phyloP scores from a whole-genome alignment of 2,113 vertebrate genomes.

The Tetrax tetrax region DNA sequence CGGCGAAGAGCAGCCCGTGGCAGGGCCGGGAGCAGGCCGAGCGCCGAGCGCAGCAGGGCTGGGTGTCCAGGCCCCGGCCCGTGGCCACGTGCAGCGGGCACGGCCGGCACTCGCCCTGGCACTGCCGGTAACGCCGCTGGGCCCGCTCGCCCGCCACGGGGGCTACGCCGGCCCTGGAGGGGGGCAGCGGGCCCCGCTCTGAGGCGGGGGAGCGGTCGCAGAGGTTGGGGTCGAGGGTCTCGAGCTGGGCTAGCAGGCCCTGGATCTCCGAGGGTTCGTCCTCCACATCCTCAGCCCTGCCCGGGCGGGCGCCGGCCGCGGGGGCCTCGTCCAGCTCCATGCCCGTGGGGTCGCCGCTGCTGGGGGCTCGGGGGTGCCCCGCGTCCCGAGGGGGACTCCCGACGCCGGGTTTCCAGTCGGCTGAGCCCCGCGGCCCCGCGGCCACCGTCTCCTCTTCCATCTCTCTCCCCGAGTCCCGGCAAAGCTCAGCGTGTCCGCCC shows the following conservation, averaged over 20 bases:
- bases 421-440: neutral
- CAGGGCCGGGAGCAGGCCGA: neutral
- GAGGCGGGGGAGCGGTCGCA: neutral
- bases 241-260: conserved; percentile 78
- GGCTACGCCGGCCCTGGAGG: neutral
- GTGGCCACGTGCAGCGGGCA: conserved; percentile 75
- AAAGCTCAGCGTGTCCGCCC: neutral
- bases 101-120: neutral
- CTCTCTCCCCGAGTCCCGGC: neutral
- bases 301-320: neutral
- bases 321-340: conserved; percentile 48
- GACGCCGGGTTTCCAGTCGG: neutral
- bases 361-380: neutral
- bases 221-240: conserved; percentile 65
- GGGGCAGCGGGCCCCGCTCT: neutral
- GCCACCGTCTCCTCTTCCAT: neutral
- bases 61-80: conserved; percentile 47
- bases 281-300: conserved; percentile 4
- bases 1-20: conserved; percentile 83
- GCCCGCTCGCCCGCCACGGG: rapidly evolving
- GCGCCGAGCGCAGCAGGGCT: neutral
- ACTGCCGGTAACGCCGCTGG: neutral
- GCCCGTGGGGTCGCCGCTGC: neutral
- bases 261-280: conserved; percentile 77
- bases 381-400: neutral